Evolutionary conservation across 1,140 invertebrate species (phyloP).

Genomic region (Diabrotica virgifera): DNA sequence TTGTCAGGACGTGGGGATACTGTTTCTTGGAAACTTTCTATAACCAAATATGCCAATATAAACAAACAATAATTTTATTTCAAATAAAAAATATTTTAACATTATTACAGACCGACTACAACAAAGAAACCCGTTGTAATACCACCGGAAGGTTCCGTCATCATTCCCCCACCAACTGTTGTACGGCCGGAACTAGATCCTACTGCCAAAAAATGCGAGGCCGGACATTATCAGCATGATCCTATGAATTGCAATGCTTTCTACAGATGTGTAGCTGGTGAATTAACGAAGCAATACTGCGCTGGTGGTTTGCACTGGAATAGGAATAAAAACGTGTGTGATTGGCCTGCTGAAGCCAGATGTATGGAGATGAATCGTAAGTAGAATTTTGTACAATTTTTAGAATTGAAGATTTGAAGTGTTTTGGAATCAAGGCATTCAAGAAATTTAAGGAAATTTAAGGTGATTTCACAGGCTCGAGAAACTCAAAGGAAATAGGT

Average conservation of each 20-base stretch:
- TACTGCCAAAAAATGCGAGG: constrained; percentile 50
- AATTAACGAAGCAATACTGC: constrained; percentile 66
- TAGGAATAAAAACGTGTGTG: constrained; percentile 60
- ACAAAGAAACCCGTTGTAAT: constrained; percentile 30
- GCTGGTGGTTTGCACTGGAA: constrained; percentile 82
- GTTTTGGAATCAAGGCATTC: background rate
- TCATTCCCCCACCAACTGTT: constrained; percentile 47
- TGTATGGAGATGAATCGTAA: constrained; percentile 54
- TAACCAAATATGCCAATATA: too few species aligned
- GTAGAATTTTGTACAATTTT: constrained; percentile 16
- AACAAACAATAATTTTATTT: background rate
- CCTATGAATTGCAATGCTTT: constrained; percentile 71
- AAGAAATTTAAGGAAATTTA: background rate
- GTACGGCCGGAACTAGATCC: constrained; percentile 45
- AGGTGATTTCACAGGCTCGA: background rate
- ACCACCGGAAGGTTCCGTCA: constrained; percentile 29
- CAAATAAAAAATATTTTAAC: constrained; percentile 31
- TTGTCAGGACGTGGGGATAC: too few species aligned
- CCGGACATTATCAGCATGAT: constrained; percentile 65
- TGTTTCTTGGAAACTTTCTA: too few species aligned
- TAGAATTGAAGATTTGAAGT: background rate
- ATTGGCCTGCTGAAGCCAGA: constrained; percentile 73
- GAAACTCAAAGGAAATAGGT: too few species aligned
- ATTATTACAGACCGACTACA: constrained; percentile 40
- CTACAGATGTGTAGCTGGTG: constrained; percentile 69